Conservation (phyloP, 2,888 invertebrate species). For the Pogonocherus hispidulus region DNA sequence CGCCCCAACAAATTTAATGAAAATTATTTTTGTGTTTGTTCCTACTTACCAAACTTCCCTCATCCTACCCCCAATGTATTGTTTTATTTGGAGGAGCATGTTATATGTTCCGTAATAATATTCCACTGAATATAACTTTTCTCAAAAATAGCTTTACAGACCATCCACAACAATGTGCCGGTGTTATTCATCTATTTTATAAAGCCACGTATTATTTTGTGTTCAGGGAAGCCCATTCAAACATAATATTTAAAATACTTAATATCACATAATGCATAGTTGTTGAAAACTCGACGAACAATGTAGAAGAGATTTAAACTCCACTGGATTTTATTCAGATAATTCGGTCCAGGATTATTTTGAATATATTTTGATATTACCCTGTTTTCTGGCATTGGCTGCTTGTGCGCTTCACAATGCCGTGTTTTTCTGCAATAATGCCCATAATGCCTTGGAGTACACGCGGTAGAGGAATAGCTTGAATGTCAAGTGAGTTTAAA, state of each 20-base stretch:
- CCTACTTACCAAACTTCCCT: too few relatives aligned
- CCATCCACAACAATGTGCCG: constrained; percentile 3
- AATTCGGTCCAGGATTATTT: constrained; percentile 41
- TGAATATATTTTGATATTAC: constrained; percentile 37
- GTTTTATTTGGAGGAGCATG: neutral
- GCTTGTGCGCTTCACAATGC: constrained; percentile 8
- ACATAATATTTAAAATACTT: constrained; percentile 37
- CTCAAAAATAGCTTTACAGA: neutral
- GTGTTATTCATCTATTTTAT: neutral
- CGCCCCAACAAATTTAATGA: too few relatives aligned
- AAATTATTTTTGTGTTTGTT: too few relatives aligned
- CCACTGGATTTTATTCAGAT: constrained; percentile 40
- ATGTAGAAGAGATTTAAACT: constrained; percentile 41
- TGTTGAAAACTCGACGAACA: constrained; percentile 42
- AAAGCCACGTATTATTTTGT: neutral
- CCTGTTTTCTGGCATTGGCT: constrained; percentile 22
- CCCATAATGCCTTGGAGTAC: constrained; percentile 1
- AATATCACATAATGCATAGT: constrained; percentile 37
- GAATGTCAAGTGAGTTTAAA: constrained; percentile 8
- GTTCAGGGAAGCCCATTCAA: neutral
- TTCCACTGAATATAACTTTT: neutral
- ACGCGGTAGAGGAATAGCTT: constrained; percentile 3
- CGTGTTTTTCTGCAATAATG: constrained; percentile 14
- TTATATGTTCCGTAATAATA: neutral
- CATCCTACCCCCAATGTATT: neutral